Conservation (phyloP, 2,113 vertebrate species). For the Nansenia antarctica region DNA sequence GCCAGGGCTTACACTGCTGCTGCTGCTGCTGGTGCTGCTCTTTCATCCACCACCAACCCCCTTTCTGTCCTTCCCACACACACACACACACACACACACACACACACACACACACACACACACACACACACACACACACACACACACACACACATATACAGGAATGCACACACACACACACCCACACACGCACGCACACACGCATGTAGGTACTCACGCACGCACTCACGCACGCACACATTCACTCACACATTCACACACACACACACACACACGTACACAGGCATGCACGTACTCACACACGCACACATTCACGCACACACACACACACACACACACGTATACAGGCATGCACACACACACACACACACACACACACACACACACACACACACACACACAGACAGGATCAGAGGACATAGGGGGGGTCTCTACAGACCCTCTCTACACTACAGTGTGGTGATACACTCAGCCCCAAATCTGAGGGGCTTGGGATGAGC, state of each 20-base stretch:
- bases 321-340: not conserved
- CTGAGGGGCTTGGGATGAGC: conserved; percentile 30
- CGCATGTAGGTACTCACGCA: no score
- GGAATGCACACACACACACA: no score
- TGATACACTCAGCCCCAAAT: not conserved
- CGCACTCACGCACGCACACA: no score
- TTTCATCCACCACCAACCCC: not conserved
- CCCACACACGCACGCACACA: no score
- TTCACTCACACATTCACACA: no score
- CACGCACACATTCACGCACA: no score
- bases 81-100: not conserved
- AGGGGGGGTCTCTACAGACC: not conserved
- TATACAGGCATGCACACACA: not conserved
- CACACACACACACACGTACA: no score
- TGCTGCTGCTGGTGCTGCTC: not conserved
- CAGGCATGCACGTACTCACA: not conserved
- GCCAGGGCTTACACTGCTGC: conserved; percentile 52
- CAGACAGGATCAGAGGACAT: no score
- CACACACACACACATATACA: no score
- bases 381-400: no score
- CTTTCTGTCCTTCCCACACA: not conserved
- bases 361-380: no score
- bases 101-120: not conserved
- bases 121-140: not conserved
- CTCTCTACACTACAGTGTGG: no score